Evolutionary conservation across 2,113 vertebrate species (phyloP).

Genomic region (Oncorhynchus keta): DNA sequence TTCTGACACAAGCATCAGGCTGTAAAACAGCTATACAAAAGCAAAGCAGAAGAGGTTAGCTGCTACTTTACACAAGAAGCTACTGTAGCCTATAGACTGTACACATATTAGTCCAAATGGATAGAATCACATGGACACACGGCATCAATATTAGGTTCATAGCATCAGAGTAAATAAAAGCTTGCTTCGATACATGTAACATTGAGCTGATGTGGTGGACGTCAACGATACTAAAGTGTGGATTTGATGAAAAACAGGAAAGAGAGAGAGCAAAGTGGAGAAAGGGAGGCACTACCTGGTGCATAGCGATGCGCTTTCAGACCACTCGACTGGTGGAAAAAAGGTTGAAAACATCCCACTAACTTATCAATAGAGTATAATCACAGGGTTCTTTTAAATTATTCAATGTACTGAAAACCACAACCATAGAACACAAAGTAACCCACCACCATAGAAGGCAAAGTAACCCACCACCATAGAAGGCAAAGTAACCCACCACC

Average conservation of each 20-base stretch:
- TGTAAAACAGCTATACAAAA: background rate
- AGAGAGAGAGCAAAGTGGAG: constrained; percentile 33
- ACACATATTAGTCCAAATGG: background rate
- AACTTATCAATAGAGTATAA: background rate
- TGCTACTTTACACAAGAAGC: background rate
- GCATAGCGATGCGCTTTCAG: constrained; percentile 47
- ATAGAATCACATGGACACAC: background rate
- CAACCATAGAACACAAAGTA: no score
- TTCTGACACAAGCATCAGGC: constrained; percentile 1
- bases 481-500: background rate
- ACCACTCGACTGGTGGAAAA: constrained; percentile 28
- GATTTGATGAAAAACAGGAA: background rate
- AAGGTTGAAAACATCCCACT: constrained; percentile 37
- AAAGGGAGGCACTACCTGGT: constrained; percentile 70
- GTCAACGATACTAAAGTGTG: background rate
- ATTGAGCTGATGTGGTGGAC: background rate
- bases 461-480: background rate
- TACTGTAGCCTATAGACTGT: background rate
- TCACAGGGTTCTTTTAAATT: background rate
- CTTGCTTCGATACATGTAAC: background rate
- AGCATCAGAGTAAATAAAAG: background rate
- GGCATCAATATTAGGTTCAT: background rate
- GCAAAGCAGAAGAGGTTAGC: background rate
- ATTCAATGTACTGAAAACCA: background rate
- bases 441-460: no score